Evolutionary conservation across 2,888 invertebrate species (phyloP).

Genomic region (Harpagoxenus sublaevis): DNA sequence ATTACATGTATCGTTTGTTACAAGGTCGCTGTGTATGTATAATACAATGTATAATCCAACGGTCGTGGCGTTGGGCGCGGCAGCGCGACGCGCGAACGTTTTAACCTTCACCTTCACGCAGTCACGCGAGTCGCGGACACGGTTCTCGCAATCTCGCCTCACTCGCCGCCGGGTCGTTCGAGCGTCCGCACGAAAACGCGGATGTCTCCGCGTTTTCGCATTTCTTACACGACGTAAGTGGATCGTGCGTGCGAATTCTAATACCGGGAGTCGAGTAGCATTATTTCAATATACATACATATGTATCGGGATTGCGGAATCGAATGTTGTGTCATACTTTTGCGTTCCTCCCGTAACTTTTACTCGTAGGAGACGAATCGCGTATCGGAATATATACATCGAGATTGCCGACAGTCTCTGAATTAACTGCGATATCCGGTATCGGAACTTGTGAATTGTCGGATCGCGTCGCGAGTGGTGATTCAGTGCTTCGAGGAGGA

Average conservation of each 20-base stretch:
- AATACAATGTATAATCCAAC: not conserved
- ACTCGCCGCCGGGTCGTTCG: not conserved
- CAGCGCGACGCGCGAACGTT: not conserved
- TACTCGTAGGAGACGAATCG: not conserved
- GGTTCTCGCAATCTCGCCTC: not conserved
- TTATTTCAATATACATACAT: no score
- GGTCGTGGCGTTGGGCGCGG: not conserved
- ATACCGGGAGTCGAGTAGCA: not conserved
- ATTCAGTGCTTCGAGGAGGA: not conserved
- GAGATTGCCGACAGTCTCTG: no score
- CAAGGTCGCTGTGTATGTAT: not conserved
- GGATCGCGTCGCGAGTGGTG: not conserved
- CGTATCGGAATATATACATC: no score
- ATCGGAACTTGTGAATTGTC: not conserved
- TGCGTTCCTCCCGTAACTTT: not conserved
- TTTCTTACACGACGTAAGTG: not conserved
- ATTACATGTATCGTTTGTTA: not conserved
- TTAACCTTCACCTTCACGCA: conserved; percentile 20
- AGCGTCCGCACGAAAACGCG: not conserved
- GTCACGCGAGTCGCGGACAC: not conserved
- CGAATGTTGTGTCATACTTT: not conserved
- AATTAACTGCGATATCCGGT: not conserved
- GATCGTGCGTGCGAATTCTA: not conserved
- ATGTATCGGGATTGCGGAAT: not conserved
- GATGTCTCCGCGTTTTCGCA: not conserved